phyloP scores from a whole-genome alignment of 2,113 vertebrate genomes.

The Vulpes vulpes region DNA sequence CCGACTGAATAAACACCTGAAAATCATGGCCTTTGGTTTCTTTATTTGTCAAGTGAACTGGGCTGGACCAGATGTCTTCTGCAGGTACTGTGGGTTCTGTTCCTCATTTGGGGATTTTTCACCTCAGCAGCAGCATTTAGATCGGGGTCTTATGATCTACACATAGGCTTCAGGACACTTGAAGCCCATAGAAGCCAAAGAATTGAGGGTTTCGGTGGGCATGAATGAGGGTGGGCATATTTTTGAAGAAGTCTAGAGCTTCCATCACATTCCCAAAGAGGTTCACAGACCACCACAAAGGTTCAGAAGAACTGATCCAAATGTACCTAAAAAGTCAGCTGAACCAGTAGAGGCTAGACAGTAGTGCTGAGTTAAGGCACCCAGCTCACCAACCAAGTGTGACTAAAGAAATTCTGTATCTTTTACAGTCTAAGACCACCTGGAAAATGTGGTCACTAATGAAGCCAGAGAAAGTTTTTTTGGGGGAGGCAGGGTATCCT shows the following conservation, averaged over 20 bases:
- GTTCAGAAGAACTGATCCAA: not conserved
- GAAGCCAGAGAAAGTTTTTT: not conserved
- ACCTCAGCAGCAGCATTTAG: not conserved
- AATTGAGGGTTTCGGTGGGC: not conserved
- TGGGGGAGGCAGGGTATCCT: not conserved
- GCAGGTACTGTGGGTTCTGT: not conserved
- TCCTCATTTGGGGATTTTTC: not conserved
- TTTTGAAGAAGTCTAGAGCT: not conserved
- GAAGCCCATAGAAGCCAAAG: not conserved
- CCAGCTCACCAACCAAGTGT: not conserved
- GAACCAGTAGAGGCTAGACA: not conserved
- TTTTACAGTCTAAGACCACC: not conserved
- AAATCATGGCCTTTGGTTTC: not conserved
- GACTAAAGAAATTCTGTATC: not conserved
- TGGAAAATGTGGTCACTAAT: not conserved
- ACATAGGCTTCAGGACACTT: not conserved
- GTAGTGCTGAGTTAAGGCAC: too few species aligned
- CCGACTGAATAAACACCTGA: not conserved
- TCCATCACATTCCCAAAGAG: not conserved
- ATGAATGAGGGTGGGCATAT: not conserved
- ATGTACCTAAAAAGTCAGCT: not conserved
- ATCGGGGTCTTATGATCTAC: not conserved
- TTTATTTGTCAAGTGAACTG: not conserved
- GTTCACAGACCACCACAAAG: not conserved
- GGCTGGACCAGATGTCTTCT: not conserved